Evolutionary conservation across 2,797 vertebrate genomes (phyloP), one percentile per base, ranked within the genome.

Genomic region (Lerista edwardsae): DNA sequence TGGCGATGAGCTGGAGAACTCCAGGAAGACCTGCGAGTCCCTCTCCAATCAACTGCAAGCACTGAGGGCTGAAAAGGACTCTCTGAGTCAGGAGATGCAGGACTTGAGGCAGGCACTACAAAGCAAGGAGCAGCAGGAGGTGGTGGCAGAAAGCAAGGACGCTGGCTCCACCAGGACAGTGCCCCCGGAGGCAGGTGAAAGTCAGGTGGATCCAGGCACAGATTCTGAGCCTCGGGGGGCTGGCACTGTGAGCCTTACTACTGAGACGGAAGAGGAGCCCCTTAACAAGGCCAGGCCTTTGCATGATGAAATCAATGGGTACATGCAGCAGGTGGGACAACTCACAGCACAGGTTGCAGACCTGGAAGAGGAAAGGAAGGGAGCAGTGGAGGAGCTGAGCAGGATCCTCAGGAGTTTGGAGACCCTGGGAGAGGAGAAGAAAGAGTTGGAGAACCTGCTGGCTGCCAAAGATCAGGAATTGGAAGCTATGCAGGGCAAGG

Each of bases 11-110:
- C 90, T 97, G 17, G 95, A 96, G 74, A 94, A 69, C 79, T 91
- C 95, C 73, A 93, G 92, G 69, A 93, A 85, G 11, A 95, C 97
- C 90, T 85, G 95, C 82, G 91, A 91, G 80, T 89, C 87, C 79
- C 91, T 98, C 81, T 97, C 94, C 89, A 65, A 79, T 19, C 94
- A 97, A 57, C 95, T 97, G 83, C 93, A 97, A 27, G 83, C 89
- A 15, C 82, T 96, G 29, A 86, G 83, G 75, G 86, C 91, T 62
- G 96, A 99, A 91, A 97, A 96, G 91, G 92, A 96, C 74, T 92
- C 91, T 88, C 94, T 98, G 57, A 94, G 81, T 87, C 94, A 92
- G 88, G 96, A 98, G 91, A 79, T 96, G 6, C 77, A 91, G 84
- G 91, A 96, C 51, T 88, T 99, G 86, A 97, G 89, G 87, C 88